Evolutionary conservation across 2,113 vertebrate genomes (phyloP), one percentile per base, ranked within the genome.

Genomic region (Brevimyrus niger): DNA sequence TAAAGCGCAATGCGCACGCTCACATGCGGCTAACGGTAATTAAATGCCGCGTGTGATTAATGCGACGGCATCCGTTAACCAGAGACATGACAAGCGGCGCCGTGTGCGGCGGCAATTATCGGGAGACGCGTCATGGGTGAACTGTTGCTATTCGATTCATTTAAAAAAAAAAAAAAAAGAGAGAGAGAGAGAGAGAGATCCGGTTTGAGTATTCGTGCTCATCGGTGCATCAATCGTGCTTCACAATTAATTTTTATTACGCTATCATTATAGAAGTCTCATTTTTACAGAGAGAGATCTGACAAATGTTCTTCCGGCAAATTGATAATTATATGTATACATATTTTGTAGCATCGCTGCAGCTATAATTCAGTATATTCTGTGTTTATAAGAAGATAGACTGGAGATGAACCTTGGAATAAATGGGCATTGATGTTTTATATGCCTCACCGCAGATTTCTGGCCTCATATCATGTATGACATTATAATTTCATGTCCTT

Each of bases 81-180:
- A 47, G n/a, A 35, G 48, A 86, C 44, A 86, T 53, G 50, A 87
- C 85, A 87, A 87, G 35, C 85, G 17, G 27, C 85, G 2, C 50
- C 38, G 15, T 27, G 31, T 35, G 48, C 85, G 38, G 31, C 23
- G 50, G 50, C 50, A 50, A 48, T 87, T 55, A 53, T 53, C 38
- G 50, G 4, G 13, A 53, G 31, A 35, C 11, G 13, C 15, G 85
- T 23, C 82, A 84, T 23, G 85, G 27, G 27, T 51, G 50, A 87
- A 38, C 50, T 53, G 85, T 55, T 55, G 50, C 17, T 55, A 53
- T 7, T 47, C 73, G 42, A 35, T 8, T 84, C 0, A 47, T 84
- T 84, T 84, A 35, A 76, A 80, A 80, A 76, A 38, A 76, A 73
- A 46, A 76, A 76, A n/a, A n/a, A n/a, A n/a, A n/a, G n/a, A n/a